Percentiles rank a stretch among this genome's conserved stretches.
Conservation (phyloP, 2,888 invertebrate species). For the Lasiommata megera region DNA sequence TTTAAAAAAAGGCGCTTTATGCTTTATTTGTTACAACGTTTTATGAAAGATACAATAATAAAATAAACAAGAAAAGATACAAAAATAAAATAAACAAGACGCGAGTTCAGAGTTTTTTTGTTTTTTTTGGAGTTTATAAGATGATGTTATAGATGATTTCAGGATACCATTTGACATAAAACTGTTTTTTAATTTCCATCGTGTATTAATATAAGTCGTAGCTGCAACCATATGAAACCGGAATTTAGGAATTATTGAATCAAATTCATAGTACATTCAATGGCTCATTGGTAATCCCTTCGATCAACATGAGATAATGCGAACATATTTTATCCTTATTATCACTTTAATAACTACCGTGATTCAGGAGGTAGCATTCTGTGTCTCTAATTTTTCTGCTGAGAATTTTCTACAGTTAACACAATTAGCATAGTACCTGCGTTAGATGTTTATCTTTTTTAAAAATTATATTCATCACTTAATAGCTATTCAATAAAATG, state of each 20-base stretch:
- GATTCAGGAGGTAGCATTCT: slow-evolving; percentile 44
- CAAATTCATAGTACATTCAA: too few species aligned
- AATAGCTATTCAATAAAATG: slow-evolving; percentile 43
- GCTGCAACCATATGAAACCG: too few species aligned
- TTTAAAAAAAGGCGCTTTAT: not conserved
- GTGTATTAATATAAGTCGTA: too few species aligned
- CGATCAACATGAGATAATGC: slow-evolving; percentile 37
- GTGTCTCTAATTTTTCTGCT: slow-evolving; percentile 49
- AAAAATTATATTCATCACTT: slow-evolving; percentile 45
- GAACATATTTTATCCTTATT: slow-evolving; percentile 41
- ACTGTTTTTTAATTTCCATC: too few species aligned
- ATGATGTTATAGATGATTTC: too few species aligned
- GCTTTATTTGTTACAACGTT: not conserved
- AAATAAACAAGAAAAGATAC: not conserved
- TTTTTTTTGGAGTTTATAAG: too few species aligned
- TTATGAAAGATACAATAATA: not conserved
- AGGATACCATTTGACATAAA: too few species aligned
- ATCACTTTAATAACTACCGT: slow-evolving; percentile 40
- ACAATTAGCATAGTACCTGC: slow-evolving; percentile 51
- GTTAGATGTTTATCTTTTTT: slow-evolving; percentile 48
- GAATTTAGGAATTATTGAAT: too few species aligned
- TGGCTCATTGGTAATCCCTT: slow-evolving; percentile 53
- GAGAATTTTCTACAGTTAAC: slow-evolving; percentile 58
- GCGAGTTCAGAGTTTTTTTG: not conserved
- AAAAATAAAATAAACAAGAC: not conserved